Evolutionary conservation across 2,113 vertebrate species (phyloP), one percentile per base, ranked within the genome.

Genomic region (Apteryx mantelli): DNA sequence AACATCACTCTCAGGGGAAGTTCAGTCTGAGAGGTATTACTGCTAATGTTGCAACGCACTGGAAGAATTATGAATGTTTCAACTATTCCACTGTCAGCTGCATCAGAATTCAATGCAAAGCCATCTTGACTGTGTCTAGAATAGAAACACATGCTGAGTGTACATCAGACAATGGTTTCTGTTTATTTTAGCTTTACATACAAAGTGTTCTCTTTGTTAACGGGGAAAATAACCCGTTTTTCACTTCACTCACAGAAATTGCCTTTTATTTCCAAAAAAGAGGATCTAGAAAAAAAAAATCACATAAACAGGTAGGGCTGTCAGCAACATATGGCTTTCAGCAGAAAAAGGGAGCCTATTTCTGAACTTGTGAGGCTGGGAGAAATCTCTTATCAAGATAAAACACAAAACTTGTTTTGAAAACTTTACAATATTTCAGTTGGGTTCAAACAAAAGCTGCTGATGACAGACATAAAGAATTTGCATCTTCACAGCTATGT

Each of bases 321-420:
- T 95, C 94, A 95, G 93, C 64, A 95, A 20, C 86, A 94, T 79
- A 87, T 92, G 94, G 91, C 91, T 97, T 92, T 82, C 69, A 95
- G 92, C 75, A 86, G 81, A 48, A 74, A 94, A 73, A 95, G 48
- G 69, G 78, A 96, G 52, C 44, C 40, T 96, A 93, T 95, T 96
- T 96, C 93, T 97, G 80, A 93, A 92, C 38, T 32, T 84, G 80
- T 82, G 93, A 94, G 66, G 74, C 77, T 93, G 28, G 65, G 42
- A 95, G 56, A 93, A 76, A 82, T 34, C 60, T 65, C 89, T 97
- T 87, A 94, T 96, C 93, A 90, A 68, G 73, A 80, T 89, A 88
- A 97, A 97, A 96, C 79, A 95, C n/a, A 90, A 82, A 97, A 92
- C 68, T 93, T 94, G 88, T 91, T 95, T 97, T 97, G 93, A 96